Evolutionary conservation across 2,888 invertebrate genomes (phyloP), one percentile per base, ranked within the genome.

Genomic region (Mesochorus sp.): DNA sequence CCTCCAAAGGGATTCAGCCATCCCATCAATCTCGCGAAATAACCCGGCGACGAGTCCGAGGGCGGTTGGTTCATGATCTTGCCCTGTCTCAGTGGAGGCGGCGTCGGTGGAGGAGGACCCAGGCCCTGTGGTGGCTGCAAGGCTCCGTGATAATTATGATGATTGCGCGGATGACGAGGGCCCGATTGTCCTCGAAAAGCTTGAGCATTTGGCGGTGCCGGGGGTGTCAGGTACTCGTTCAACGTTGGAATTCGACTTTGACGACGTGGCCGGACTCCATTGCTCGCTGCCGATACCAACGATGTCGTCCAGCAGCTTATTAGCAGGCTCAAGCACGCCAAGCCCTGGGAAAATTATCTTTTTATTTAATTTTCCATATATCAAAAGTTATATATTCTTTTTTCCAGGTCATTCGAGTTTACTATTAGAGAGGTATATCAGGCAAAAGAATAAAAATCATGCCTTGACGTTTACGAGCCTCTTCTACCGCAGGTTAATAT

Each of bases 1-100:
- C 88, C 86, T 0, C 90, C 92, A 1, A 93, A 93, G 0, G 94
- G 93, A 83, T 93, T 94, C 0, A 94, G 88, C 94, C 94, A 94
- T 44, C 91, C 92, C 28, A 94, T 93, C 4, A 94, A 89, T 89
- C 92, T 93, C 74, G 94, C 92, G 67, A 94, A 92, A 80, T 94
- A 91, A 1, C 93, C 92, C n/a, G 93, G 92, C 0, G 92, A 89
- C 59, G n/a, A n/a, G n/a, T 82, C 84, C 17, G 81, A 74, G 3
- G 92, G 88, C 2, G 92, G 92, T 17, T 78, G 77, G 44, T 80
- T 83, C 1, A 82, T 53, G 39, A 85, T 78, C 76, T 87, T 83
- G 28, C 86, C 87, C 12, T 85, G 82, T 61, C 88, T 83, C 14
- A 80, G 62, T 3, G 49, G 76, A 51, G 55, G 26, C 14, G 67